phyloP scores from a whole-genome alignment of 2,888 invertebrate species.

The Hypomecis punctinalis region DNA sequence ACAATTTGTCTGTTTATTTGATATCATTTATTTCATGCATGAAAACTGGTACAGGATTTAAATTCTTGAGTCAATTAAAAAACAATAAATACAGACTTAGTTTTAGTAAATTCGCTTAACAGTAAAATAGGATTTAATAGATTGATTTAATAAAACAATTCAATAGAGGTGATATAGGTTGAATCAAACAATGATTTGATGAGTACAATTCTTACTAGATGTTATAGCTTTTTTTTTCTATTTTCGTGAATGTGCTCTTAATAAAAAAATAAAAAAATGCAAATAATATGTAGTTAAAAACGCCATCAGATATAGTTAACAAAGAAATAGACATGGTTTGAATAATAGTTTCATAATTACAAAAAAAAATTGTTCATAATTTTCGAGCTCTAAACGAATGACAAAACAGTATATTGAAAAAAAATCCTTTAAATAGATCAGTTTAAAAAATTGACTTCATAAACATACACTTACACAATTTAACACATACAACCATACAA shows the following conservation, averaged over 20 bases:
- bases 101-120: slow-evolving; percentile 55
- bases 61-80: slow-evolving; percentile 30
- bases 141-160: no score
- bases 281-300: not conserved
- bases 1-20: slow-evolving; percentile 8
- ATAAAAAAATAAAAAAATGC: not conserved
- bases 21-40: slow-evolving; percentile 4
- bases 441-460: slow-evolving; percentile 14
- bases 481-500: slow-evolving; percentile 39
- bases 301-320: not conserved
- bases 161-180: no score
- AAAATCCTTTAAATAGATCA: not conserved
- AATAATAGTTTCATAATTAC: not conserved
- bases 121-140: slow-evolving; percentile 33
- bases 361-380: not conserved
- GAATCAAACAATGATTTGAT: no score
- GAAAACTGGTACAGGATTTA: slow-evolving; percentile 2
- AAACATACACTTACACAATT: slow-evolving; percentile 40
- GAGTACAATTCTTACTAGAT: no score
- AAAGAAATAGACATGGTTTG: not conserved
- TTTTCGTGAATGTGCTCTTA: no score
- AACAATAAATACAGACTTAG: slow-evolving; percentile 46
- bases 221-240: no score
- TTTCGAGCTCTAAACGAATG: not conserved
- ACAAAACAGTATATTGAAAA: not conserved